Evolutionary conservation across 2,113 vertebrate species (phyloP), one percentile per base, ranked within the genome.

Genomic region (Butastur rufipennis): DNA sequence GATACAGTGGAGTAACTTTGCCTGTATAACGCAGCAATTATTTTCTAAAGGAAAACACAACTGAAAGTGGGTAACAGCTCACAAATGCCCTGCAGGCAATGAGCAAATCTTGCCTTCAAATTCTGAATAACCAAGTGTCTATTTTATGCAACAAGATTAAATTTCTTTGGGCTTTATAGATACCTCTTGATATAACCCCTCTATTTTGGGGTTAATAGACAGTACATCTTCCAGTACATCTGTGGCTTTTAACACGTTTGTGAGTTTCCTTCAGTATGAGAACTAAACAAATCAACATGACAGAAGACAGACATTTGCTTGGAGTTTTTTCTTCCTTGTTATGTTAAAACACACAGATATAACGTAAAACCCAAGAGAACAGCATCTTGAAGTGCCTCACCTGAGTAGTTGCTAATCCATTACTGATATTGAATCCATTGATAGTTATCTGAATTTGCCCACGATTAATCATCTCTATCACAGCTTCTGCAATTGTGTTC

Each of bases 391-490:
- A 61, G 36, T 42, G 43, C 47, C 67, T 97, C 98, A 99, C 99
- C 99, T 99, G 99, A 88, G 99, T 99, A 73, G 99, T 99, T 78
- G 99, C 99, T 94, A 99, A 97, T 62, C 99, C 99, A 81, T 99
- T 99, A 97, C 99, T 99, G 97, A 99, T 99, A 70, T 98, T 99
- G 96, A 99, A 99, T 93, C 99, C 98, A 58, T 99, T 99, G 97
- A 99, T 99, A 81, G 99, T 99, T 97, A 99, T 99, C 88, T 99
- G 99, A 95, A 99, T 99, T 97, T 99, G 99, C 50, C 99, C 99
- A 95, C 99, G 99, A 90, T 99, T 99, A 93, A 99, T 99, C 99
- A 99, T 99, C 96, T 99, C 99, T 82, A 99, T 99, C 73, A 99
- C 99, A 68, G 99, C 99, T 98, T 99, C 99, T 62, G 99, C 99